Base-by-base conservation (phyloP, 2,113 vertebrate genomes). In the Neofelis nebulosa region DNA sequence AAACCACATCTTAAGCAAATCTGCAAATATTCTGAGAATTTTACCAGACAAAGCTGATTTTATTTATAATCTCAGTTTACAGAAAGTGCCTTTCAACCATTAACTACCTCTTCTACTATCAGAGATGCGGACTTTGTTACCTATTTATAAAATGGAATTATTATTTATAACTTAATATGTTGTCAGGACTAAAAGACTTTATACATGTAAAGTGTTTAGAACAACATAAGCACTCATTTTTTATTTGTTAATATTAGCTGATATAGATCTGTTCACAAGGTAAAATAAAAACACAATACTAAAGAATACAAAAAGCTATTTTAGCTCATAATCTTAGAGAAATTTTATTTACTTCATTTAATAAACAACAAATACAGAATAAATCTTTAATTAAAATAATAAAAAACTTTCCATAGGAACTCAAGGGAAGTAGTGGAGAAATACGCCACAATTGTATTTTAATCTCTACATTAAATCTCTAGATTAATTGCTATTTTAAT, bases 301-400 rank as follows among this genome's bases (percentile, higher is more conserved):
- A 33, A 80, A 73, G 48, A 83, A 89, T 68, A 7, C 4, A 57
- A 76, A 88, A 96, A 88, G 18, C 57, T 21, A 31, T 89, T 74
- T 96, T 74, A 57, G 25, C 16, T 82, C 55, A 82, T 55, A 74
- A 74, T 88, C 27, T 41, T 61, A 69, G 0, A 57, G 55, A 74
- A 92, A 80, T 73, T 69, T 63, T 87, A 88, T 45, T 82, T 82
- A 74, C 45, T 33, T 63, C 63, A 48, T 65, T 65, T 82, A 55
- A 92, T 16, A 74, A 92, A 81, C 11, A 92, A n/a, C 55, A 41
- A 50, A 78, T 63, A 73, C n/a, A 82, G 15, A 88, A 52, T 87
- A 74, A 48, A 93, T 33, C 8, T 82, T 76, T 89, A 93, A 96
- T 66, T 16, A 96, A 80, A 81, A 33, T 45, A 73, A 86, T 61